phyloP scores from a whole-genome alignment of 2,113 vertebrate species.

The Salminus brasiliensis region DNA sequence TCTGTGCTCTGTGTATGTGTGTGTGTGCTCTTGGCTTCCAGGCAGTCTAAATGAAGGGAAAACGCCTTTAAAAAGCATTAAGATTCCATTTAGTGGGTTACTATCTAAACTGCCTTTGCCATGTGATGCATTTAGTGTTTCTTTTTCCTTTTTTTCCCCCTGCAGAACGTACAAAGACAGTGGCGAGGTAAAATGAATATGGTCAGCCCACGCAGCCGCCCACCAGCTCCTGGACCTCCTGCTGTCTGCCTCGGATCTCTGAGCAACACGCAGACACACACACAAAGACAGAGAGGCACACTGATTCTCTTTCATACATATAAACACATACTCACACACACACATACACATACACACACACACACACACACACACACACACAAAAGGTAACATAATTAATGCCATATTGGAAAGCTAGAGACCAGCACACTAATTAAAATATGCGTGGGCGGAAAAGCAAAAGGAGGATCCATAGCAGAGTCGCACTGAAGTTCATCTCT shows the following conservation, averaged over 20 bases:
- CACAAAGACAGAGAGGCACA: neutral
- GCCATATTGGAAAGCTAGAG: conserved; percentile 31
- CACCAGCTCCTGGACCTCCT: conserved; percentile 66
- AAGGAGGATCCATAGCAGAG: neutral
- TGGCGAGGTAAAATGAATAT: conserved; percentile 65
- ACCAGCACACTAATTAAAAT: conserved; percentile 44
- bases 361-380: conserved; percentile 1
- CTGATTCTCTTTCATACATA: too few relatives aligned
- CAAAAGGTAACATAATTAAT: conserved; percentile 25
- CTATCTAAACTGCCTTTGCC: conserved; percentile 55
- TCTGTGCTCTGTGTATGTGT: conserved; percentile 6
- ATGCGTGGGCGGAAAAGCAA: conserved; percentile 30
- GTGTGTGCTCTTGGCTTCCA: neutral
- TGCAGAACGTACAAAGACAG: conserved; percentile 36
- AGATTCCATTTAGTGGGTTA: conserved; percentile 61
- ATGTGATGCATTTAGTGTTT: conserved; percentile 49
- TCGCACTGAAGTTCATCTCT: neutral
- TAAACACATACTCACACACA: neutral
- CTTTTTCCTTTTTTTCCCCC: neutral
- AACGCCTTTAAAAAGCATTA: conserved; percentile 55
- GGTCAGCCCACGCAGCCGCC: conserved; percentile 67
- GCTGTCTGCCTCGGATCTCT: conserved; percentile 64
- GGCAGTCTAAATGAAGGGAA: conserved; percentile 18
- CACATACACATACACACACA: neutral
- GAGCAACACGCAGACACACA: conserved; percentile 42